Percentiles rank a stretch among this genome's conserved stretches.
Evolutionary conservation across 2,888 invertebrate species (phyloP).

Genomic region (Dryobota labecula): DNA sequence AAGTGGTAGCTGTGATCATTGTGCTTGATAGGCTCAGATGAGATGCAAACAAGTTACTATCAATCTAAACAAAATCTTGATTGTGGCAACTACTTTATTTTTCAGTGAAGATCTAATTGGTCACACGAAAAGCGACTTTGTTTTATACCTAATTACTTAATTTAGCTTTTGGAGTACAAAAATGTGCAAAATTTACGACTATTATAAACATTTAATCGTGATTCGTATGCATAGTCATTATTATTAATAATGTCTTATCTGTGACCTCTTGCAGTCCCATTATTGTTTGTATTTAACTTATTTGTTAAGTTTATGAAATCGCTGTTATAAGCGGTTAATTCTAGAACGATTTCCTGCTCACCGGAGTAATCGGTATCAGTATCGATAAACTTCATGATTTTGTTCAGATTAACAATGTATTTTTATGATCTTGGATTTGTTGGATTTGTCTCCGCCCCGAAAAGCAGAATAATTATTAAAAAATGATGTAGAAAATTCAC

Average conservation of each 20-base stretch:
- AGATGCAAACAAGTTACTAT: too few relatives aligned
- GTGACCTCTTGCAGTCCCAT: not conserved
- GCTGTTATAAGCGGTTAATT: not conserved
- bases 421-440: too few relatives aligned
- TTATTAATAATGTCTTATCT: slow-evolving; percentile 39
- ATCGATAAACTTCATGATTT: not conserved
- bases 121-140: too few relatives aligned
- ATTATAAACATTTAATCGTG: not conserved
- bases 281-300: not conserved
- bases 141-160: not conserved
- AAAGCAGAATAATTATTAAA: too few relatives aligned
- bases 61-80: too few relatives aligned
- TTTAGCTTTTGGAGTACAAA: not conserved
- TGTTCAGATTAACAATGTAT: too few relatives aligned
- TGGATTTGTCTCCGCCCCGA: too few relatives aligned
- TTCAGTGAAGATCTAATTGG: too few relatives aligned
- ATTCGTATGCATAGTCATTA: slow-evolving; percentile 19
- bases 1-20: too few relatives aligned
- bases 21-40: too few relatives aligned
- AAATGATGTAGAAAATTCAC: too few relatives aligned
- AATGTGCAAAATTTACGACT: slow-evolving; percentile 9
- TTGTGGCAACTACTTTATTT: too few relatives aligned
- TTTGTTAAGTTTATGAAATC: not conserved
- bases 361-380: not conserved
- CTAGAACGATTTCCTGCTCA: not conserved